Base-by-base conservation (phyloP, 2,888 invertebrate species). In the Actias luna region DNA sequence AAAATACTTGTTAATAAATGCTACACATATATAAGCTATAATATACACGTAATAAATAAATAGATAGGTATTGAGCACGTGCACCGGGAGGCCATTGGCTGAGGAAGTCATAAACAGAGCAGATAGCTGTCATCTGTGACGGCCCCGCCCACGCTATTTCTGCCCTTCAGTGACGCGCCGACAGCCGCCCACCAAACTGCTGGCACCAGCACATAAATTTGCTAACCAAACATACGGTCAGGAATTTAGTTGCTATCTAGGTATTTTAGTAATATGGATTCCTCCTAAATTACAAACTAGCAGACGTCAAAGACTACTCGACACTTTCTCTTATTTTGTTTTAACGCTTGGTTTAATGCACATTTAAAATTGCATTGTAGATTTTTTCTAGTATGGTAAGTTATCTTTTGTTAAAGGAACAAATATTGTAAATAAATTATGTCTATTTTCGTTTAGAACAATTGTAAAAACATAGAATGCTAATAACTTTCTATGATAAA, bases 91-190 rank as follows among this genome's bases (percentile, higher is more conserved):
- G 89, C 86, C 89, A 86, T 88, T 90, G 90, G 90, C 92, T 88
- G 90, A 88, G 92, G 92, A 92, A 92, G 92, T 92, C 88, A 85
- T 92, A 92, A 92, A 89, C 80, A 79, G 80, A 78, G 78, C 76
- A 84, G 86, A 84, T 86, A 86, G 89, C 89, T 88, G 89, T 91
- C 90, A 83, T 87, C 84, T 88, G 88, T 85, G 84, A 87, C 84
- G 84, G 74, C 79, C 83, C 86, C 92, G 92, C 92, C 92, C 87
- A 88, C 88, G 87, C 92, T 92, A 92, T 92, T 92, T 91, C 89
- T 91, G 92, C 86, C 77, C 78, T 76, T 81, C 79, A 81, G 80
- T 76, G 78, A 67, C 77, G 83, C 80, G 82, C 83, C 79, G 77
- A 78, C 83, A 74, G 72, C 80, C 81, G 80, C 82, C 81, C 80